Base-by-base conservation (phyloP, 2,113 vertebrate genomes). In the Malurus alboscapulatus region DNA sequence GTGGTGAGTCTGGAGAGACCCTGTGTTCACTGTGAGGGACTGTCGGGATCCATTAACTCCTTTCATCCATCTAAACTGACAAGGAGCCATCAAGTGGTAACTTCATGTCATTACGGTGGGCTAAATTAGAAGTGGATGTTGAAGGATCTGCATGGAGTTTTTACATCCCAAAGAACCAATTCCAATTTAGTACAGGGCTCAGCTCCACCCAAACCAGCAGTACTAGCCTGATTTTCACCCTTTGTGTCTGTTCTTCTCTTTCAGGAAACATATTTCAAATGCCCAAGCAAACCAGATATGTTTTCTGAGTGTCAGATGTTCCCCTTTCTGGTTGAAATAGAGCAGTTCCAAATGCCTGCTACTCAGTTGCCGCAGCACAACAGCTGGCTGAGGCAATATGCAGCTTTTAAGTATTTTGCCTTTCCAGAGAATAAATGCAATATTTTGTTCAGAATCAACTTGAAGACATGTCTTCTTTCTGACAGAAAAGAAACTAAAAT, bases 31-130 rank as follows among this genome's bases (percentile, higher is more conserved):
- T 75, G 42, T 0, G 0, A 53, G 48, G n/a, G 40, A 7, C 68
- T 22, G 30, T 75, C 1, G 0, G 32, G 48, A 68, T 18, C 87
- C 42, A 68, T 88, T 47, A 85, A 69, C 50, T 73, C 24, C 0
- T 87, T 84, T 92, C 42, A 62, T 36, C 12, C 42, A 38, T 44
- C 53, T 48, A 54, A 87, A 69, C 58, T 82, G 91, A 84, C 47
- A 40, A 96, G 87, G 91, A 91, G 95, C 80, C 94, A 94, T 92
- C 92, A 95, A 82, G 94, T 93, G 92, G 92, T 66, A 92, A 82
- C 50, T 93, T 61, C 9, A 38, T 54, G 91, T 62, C 87, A 94
- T 92, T 91, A 92, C 89, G 8, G 34, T n/a, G 5, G 57, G 18
- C 21, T 82, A 61, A 71, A 48, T 78, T 8, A 47, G 25, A 68